phyloP scores from a whole-genome alignment of 2,113 vertebrate genomes.

The Anguilla rostrata region DNA sequence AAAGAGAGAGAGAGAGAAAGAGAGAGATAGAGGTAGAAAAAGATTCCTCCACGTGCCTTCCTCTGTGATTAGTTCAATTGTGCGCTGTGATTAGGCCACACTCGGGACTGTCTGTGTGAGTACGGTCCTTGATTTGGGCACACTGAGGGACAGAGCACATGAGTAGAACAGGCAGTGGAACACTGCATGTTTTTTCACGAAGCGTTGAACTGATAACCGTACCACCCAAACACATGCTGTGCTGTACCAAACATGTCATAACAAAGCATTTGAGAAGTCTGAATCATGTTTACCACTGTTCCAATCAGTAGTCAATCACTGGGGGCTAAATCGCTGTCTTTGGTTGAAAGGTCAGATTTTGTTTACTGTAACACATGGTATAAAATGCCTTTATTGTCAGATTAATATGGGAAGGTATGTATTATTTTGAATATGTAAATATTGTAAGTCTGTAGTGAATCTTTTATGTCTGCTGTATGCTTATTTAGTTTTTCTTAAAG shows the following conservation, averaged over 20 bases:
- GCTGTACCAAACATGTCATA: too few species aligned
- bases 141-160: too few species aligned
- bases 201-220: too few species aligned
- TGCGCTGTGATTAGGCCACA: background rate
- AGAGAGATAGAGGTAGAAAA: background rate
- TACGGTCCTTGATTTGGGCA: background rate
- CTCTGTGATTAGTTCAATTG: background rate
- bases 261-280: background rate
- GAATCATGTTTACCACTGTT: background rate
- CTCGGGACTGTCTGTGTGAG: background rate
- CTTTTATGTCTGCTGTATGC: background rate
- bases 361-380: background rate
- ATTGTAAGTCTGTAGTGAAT: too few species aligned
- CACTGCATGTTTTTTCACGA: too few species aligned
- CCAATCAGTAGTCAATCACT: background rate
- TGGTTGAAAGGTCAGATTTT: background rate
- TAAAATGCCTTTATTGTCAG: background rate
- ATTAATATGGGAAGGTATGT: background rate
- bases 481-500: background rate
- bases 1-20: background rate
- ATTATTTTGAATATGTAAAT: too few species aligned
- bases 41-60: background rate
- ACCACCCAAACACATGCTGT: too few species aligned
- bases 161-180: too few species aligned
- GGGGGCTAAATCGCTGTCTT: background rate